phyloP scores from a whole-genome alignment of 2,797 vertebrate genomes.

The Sebastes baramenuke region DNA sequence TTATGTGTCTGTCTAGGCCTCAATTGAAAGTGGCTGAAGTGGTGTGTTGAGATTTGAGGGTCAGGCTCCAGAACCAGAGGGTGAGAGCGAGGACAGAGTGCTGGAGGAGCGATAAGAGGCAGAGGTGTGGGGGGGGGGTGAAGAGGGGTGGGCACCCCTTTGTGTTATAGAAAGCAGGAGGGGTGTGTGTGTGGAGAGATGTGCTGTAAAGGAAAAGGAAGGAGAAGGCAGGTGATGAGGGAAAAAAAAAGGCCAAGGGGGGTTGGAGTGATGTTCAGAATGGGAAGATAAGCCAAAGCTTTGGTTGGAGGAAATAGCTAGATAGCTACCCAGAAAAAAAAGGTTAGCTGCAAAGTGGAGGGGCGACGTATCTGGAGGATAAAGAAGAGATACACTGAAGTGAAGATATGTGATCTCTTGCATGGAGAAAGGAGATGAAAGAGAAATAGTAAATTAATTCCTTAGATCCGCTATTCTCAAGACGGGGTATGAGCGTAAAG shows the following conservation, averaged over 20 bases:
- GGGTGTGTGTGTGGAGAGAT: not conserved
- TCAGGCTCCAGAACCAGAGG: slow-evolving; percentile 32
- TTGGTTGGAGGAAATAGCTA: slow-evolving; percentile 24
- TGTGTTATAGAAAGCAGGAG: slow-evolving; percentile 28
- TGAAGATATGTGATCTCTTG: slow-evolving; percentile 30
- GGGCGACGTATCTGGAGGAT: slow-evolving; percentile 23
- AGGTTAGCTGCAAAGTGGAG: slow-evolving; percentile 17
- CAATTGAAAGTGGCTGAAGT: slow-evolving; percentile 32
- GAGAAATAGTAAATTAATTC: slow-evolving; percentile 54
- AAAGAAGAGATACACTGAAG: slow-evolving; percentile 24
- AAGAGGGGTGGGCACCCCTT: slow-evolving; percentile 14
- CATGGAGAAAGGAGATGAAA: slow-evolving; percentile 58
- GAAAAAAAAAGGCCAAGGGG: not conserved
- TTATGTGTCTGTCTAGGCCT: slow-evolving; percentile 1
- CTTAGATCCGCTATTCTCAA: slow-evolving; percentile 57
- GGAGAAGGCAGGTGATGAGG: slow-evolving; percentile 9
- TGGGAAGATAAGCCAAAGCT: slow-evolving; percentile 36
- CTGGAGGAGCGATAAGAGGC: slow-evolving; percentile 51
- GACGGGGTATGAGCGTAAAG: slow-evolving; percentile 15
- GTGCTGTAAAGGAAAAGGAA: not conserved
- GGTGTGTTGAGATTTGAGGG: slow-evolving; percentile 53
- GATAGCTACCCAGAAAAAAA: slow-evolving; percentile 7
- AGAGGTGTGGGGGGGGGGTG: slow-evolving; percentile 22
- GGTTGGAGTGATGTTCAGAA: slow-evolving; percentile 14
- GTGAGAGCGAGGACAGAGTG: slow-evolving; percentile 24